Evolutionary conservation across 2,113 vertebrate species (phyloP).

Genomic region (Sakesphorus luctuosus): DNA sequence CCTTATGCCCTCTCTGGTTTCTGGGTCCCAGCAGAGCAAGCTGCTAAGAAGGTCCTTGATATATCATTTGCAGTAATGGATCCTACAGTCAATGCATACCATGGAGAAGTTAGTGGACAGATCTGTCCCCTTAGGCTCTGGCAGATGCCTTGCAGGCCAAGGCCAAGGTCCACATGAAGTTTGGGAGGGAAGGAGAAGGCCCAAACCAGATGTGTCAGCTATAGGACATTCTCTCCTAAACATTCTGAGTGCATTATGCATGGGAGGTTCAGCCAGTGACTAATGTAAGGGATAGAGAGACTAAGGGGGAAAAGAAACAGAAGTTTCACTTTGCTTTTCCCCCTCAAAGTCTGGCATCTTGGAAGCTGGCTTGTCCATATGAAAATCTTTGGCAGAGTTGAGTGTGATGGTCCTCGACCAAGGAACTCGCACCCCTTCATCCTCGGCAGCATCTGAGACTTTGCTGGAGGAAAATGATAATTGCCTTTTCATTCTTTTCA

Average conservation of each 20-base stretch:
- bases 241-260: accelerated
- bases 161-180: accelerated
- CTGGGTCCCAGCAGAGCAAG: not conserved
- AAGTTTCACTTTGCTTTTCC: not conserved
- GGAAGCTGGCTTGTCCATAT: not conserved
- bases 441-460: not conserved
- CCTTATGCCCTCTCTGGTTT: not conserved
- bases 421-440: accelerated
- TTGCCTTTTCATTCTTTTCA: constrained; percentile 26
- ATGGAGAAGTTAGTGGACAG: not conserved
- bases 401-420: accelerated
- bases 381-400: accelerated
- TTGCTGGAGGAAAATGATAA: not conserved
- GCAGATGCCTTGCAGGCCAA: not conserved
- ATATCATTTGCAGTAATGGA: not conserved
- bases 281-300: accelerated
- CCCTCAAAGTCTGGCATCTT: not conserved
- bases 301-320: accelerated
- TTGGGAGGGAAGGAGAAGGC: not conserved
- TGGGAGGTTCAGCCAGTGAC: not conserved
- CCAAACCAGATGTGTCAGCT: too few relatives aligned
- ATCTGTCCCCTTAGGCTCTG: not conserved
- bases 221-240: not conserved
- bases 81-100: not conserved
- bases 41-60: not conserved